These are phyloP conservation scores for Aurelia aurita DNA, from an alignment of 30 jellyfish, hydroid and myxozoan genomes.

Conservation along the genomic window DNA sequence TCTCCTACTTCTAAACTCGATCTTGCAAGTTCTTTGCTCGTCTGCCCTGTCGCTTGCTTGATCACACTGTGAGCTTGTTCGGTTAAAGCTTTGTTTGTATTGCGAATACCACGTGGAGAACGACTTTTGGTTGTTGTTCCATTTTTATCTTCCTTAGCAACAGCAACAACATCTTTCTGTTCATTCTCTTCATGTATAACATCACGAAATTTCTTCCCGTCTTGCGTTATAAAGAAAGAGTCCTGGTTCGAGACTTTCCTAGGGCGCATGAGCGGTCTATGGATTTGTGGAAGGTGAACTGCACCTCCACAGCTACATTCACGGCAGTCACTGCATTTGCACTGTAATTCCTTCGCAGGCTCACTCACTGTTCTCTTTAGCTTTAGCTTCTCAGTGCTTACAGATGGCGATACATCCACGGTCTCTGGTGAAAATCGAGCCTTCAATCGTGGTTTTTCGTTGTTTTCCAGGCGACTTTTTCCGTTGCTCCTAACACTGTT, in stretches of 20 bases:
- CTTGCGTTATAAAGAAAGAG: slow-evolving; percentile 43
- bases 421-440: not conserved
- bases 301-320: slow-evolving; percentile 43
- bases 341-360: not conserved
- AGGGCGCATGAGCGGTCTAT: not conserved
- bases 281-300: slow-evolving; percentile 36
- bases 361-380: not conserved
- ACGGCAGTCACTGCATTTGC: slow-evolving; percentile 44
- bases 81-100: slow-evolving; percentile 14
- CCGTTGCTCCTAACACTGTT: slow-evolving; percentile 8
- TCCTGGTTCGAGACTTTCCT: slow-evolving; percentile 5
- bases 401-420: not conserved
- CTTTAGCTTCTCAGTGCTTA: not conserved
- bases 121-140: not conserved
- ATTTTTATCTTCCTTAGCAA: not conserved
- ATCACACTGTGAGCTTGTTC: slow-evolving; percentile 57
- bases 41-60: slow-evolving; percentile 64
- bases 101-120: not conserved
- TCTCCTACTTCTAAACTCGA: slow-evolving; percentile 68
- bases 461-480: not conserved
- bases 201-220: not conserved
- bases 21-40: slow-evolving; percentile 58
- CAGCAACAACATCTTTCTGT: not conserved
- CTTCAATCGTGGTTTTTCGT: not conserved
- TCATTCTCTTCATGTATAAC: slow-evolving; percentile 29